Base-by-base conservation (phyloP, 2,113 vertebrate species). In the Ictalurus punctatus region DNA sequence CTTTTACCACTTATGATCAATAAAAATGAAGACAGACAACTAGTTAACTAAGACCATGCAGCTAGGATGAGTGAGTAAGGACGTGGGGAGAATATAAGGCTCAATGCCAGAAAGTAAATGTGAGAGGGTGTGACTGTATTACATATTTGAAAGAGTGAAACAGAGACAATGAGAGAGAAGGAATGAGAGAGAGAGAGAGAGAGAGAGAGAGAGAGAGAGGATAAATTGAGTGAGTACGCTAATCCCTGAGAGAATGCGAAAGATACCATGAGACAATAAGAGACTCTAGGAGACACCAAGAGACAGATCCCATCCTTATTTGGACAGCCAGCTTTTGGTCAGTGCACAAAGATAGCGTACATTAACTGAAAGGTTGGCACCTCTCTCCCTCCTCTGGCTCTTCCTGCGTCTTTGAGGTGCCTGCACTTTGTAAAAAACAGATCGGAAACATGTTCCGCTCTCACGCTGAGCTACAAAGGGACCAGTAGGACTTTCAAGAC, bases 281-380 rank as follows among this genome's bases (percentile, higher is more conserved):
- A 88, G 52, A 56, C 78, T 9, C 6, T 9, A 54, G 3, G 74
- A 88, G 65, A 86, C 37, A 87, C 61, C 40, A 58, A 91, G 88
- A 92, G 90, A 93, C 92, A 91, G 67, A 88, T 83, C 54, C 30
- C 90, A 93, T 94, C 94, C 94, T 95, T 94, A 94, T 95, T 95
- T 95, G 94, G 94, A 87, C 89, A 94, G 90, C 88, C 90, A 59
- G 65, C 86, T 69, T 84, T 91, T 79, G 85, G 90, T 92, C 86
- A 90, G n/a, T 79, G 54, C 17, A 65, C 84, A 80, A 88, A 74
- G 83, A 81, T 85, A 79, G 54, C 76, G 63, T 88, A 86, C 85
- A 90, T 93, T 92, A 94, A 93, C 92, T 89, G 58, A 90, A 91
- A 91, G 88, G 73, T 89, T 94, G 95, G 94, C 94, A 95, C 90